A percentile compares a stretch with the other conserved stretches of the same genome.
Evolutionary conservation across 2,113 vertebrate species (phyloP).

Genomic region (Pseudorasbora parva): DNA sequence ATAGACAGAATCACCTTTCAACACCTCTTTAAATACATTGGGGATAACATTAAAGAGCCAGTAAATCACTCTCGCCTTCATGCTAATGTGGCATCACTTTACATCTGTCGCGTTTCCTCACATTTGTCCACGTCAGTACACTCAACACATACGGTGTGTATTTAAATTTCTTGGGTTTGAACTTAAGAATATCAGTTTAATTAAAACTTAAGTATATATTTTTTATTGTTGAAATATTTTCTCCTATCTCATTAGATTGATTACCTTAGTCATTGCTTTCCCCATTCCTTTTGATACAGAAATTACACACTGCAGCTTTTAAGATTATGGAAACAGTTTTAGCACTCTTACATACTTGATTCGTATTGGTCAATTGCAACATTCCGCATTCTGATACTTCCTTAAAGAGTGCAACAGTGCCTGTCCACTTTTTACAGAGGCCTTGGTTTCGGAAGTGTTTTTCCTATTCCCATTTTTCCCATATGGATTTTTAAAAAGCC

Average conservation of each 20-base stretch:
- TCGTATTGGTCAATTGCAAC: not conserved
- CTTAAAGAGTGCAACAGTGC: not conserved
- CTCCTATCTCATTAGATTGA: not conserved
- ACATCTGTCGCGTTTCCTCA: not conserved
- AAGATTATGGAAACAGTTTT: no score
- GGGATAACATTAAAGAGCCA: slow-evolving; percentile 38
- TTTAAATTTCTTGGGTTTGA: not conserved
- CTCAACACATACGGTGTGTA: not conserved
- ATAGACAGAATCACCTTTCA: slow-evolving; percentile 34
- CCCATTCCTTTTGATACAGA: not conserved
- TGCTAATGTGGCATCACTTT: slow-evolving; percentile 5
- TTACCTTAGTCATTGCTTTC: not conserved
- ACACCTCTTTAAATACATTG: slow-evolving; percentile 49
- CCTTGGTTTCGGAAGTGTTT: not conserved
- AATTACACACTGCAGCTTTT: not conserved
- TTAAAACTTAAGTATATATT: not conserved
- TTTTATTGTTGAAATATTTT: not conserved
- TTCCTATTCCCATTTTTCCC: not conserved
- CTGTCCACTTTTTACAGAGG: not conserved
- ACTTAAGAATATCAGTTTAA: not conserved
- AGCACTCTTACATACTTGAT: not conserved
- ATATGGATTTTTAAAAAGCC: not conserved
- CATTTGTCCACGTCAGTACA: not conserved
- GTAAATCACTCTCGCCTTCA: slow-evolving; percentile 36
- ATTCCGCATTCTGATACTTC: not conserved